These are phyloP conservation scores for Yoshiicerus persimilis DNA, from an alignment of 1,140 invertebrate species.

Conservation along the genomic window DNA sequence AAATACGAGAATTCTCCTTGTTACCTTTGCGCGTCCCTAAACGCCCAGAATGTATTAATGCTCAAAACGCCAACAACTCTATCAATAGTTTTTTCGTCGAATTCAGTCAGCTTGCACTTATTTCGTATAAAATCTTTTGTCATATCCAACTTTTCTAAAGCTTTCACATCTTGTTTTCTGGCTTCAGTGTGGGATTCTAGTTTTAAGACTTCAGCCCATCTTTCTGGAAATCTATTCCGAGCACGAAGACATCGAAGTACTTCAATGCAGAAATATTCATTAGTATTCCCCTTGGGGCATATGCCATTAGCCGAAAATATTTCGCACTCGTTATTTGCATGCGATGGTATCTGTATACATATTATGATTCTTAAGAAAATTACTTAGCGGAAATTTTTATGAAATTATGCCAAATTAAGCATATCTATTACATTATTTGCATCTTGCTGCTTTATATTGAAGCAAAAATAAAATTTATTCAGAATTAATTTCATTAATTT, in stretches of 20 bases:
- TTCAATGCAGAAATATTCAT: constrained; percentile 36
- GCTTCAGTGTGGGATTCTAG: constrained; percentile 32
- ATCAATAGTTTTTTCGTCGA: background rate
- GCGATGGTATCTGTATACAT: background rate
- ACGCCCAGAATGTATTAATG: constrained; percentile 40
- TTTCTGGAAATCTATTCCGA: background rate
- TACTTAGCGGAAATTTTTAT: too few relatives aligned
- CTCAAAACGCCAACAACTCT: constrained; percentile 22
- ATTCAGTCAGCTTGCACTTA: constrained; percentile 29
- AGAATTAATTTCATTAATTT: too few relatives aligned
- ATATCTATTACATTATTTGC: too few relatives aligned
- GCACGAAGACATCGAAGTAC: constrained; percentile 25
- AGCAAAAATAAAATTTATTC: too few relatives aligned
- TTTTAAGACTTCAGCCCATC: constrained; percentile 23
- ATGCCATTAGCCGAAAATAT: background rate
- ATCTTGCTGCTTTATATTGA: too few relatives aligned
- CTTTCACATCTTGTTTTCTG: background rate
- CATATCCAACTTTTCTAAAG: background rate
- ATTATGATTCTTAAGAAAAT: too few relatives aligned
- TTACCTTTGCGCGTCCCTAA: constrained; percentile 19
- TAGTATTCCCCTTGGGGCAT: background rate
- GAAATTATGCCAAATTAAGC: too few relatives aligned
- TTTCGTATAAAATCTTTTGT: constrained; percentile 26
- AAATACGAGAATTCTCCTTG: background rate
- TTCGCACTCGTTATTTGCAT: constrained; percentile 31